These are phyloP conservation scores for Apotomis capreana DNA, from an alignment of 2,888 invertebrate species.

Conservation along the genomic window DNA sequence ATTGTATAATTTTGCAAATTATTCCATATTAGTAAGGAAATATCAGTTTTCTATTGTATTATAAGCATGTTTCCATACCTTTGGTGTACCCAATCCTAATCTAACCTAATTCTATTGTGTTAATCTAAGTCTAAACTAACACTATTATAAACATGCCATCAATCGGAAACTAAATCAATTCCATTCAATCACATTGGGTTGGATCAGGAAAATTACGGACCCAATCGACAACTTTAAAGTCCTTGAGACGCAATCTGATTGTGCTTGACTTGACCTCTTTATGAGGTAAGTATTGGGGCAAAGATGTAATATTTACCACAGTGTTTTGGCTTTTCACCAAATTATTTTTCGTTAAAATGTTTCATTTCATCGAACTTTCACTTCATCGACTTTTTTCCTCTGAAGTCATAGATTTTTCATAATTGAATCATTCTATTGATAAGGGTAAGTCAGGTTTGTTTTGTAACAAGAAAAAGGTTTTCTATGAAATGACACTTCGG, in stretches of 20 bases:
- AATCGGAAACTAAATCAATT: slow-evolving; percentile 16
- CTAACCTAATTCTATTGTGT: not conserved
- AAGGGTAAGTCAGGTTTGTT: too few relatives aligned
- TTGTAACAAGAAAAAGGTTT: too few relatives aligned
- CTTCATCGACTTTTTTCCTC: too few relatives aligned
- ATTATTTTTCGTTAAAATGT: too few relatives aligned
- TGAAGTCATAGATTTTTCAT: too few relatives aligned
- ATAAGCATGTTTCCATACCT: not conserved
- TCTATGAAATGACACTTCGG: too few relatives aligned
- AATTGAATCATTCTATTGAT: too few relatives aligned
- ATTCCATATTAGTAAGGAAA: too few relatives aligned
- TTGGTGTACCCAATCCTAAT: not conserved
- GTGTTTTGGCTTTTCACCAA: too few relatives aligned
- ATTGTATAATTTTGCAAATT: too few relatives aligned
- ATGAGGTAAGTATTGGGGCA: not conserved
- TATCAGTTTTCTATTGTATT: too few relatives aligned
- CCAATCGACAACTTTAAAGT: slow-evolving; percentile 26
- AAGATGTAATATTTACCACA: not conserved
- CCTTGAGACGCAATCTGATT: not conserved
- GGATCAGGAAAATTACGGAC: slow-evolving; percentile 19
- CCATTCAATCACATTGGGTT: not conserved
- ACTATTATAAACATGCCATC: not conserved
- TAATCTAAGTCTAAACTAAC: not conserved
- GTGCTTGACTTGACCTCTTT: slow-evolving; percentile 11
- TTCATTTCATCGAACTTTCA: too few relatives aligned